Conservation (phyloP, 2,113 vertebrate genomes). For the Equus quagga region DNA sequence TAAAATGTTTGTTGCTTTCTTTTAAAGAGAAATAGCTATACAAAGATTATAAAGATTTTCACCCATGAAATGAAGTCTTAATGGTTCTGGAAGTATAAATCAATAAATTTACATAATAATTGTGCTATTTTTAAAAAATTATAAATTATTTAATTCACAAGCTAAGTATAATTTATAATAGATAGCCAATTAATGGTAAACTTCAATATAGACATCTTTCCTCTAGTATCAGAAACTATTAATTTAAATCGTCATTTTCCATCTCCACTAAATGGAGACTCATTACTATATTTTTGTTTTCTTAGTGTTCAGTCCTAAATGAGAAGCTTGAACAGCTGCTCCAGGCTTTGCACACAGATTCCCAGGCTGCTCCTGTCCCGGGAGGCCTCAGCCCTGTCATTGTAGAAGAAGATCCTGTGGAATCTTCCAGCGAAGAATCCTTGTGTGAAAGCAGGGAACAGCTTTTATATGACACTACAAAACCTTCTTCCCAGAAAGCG, state of each 20-base stretch:
- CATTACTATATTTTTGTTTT: background rate
- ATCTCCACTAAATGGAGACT: background rate
- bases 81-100: background rate
- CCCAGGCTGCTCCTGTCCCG: slow-evolving; percentile 85
- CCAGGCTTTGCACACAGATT: slow-evolving; percentile 93
- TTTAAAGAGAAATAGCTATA: background rate
- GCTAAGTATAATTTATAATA: background rate
- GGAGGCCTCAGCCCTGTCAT: slow-evolving; percentile 89
- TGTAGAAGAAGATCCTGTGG: slow-evolving; percentile 93
- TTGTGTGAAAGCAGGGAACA: slow-evolving; percentile 94
- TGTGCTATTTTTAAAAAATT: background rate
- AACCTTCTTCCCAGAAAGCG: slow-evolving; percentile 88
- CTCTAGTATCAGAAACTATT: background rate
- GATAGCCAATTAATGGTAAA: background rate
- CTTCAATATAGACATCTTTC: background rate
- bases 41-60: background rate
- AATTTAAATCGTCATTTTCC: background rate
- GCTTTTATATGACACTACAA: slow-evolving; percentile 89
- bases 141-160: background rate
- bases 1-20: background rate
- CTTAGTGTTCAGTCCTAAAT: slow-evolving; percentile 94
- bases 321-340: slow-evolving; percentile 97
- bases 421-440: slow-evolving; percentile 95
- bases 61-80: background rate
- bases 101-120: background rate